phyloP scores from a whole-genome alignment of 2,888 invertebrate genomes.

The Nephrotoma flavescens region DNA sequence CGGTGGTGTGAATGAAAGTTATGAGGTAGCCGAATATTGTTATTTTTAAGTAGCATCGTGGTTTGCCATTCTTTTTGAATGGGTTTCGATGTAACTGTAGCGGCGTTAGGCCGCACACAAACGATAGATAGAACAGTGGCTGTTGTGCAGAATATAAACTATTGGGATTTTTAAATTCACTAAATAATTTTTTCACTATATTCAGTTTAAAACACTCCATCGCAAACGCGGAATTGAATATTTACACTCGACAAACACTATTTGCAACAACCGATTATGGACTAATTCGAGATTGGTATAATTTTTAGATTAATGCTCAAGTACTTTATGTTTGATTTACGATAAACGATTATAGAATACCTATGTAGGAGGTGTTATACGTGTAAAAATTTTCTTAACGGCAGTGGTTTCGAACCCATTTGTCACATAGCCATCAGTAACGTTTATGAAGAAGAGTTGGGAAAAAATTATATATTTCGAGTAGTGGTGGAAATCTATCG shows the following conservation, averaged over 20 bases:
- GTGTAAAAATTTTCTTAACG: not conserved
- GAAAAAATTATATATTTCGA: no score
- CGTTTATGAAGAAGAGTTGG: no score
- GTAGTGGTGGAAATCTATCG: no score
- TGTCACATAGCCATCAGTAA: no score
- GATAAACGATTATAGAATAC: not conserved
- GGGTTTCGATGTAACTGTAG: slow-evolving; percentile 18
- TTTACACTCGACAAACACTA: not conserved
- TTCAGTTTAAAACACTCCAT: not conserved
- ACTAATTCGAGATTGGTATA: not conserved
- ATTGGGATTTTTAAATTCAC: slow-evolving; percentile 20
- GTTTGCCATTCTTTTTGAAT: not conserved
- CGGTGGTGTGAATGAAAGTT: slow-evolving; percentile 22
- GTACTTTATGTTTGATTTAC: not conserved
- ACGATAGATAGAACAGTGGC: slow-evolving; percentile 22
- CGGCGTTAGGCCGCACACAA: slow-evolving; percentile 25
- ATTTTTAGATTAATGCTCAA: not conserved
- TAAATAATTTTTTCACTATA: slow-evolving; percentile 11
- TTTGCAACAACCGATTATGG: not conserved
- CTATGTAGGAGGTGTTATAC: not conserved
- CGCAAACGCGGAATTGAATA: not conserved
- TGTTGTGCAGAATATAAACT: slow-evolving; percentile 25
- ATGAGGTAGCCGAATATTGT: slow-evolving; percentile 21
- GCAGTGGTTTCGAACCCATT: not conserved
- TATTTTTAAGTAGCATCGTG: slow-evolving; percentile 15